Base-by-base conservation (phyloP, 2,113 vertebrate species). In the Gymnarchus niloticus region DNA sequence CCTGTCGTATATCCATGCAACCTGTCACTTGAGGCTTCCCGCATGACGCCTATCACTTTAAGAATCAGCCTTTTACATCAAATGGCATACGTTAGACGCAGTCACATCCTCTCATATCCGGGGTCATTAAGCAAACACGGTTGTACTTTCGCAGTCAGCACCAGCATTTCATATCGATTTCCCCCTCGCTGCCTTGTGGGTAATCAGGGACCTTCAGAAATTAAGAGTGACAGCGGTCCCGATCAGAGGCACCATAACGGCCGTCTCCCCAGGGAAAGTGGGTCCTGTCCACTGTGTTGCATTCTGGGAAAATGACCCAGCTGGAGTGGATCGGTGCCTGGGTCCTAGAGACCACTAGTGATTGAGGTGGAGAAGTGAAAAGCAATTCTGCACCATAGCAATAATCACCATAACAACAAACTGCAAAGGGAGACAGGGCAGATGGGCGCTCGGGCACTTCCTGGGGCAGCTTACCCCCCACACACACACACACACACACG, bases 181-280 rank as follows among this genome's bases (percentile, higher is more conserved):
- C 51, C 57, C 84, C 44, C 57, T n/a, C 78, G 52, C 59, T 83
- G 81, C 85, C 52, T 21, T 87, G 65, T 33, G 85, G 90, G 87
- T 93, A 90, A 93, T 93, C 89, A 90, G 87, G 52, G 56, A 83
- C 86, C 88, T 87, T 86, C 87, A 89, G 90, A 83, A 3, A 87
- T 87, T 46, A 84, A 57, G 59, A 76, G 46, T 88, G 91, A 90
- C 90, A 90, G 89, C 59, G 4, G 21, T 81, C 25, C n/a, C 49
- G 91, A 92, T 90, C 88, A 90, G 88, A 84, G 89, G 84, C 88
- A 91, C 91, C 90, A 87, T 85, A 89, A 92, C 89, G 88, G 69
- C 85, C 82, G 49, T 91, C 90, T 91, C 86, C 88, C 84, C 87
- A 87, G 90, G 89, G 87, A 48, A 91, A 87, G 90, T 85, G 87